Evolutionary conservation across 2,797 vertebrate species (phyloP).

Genomic region (Meda fulgida): DNA sequence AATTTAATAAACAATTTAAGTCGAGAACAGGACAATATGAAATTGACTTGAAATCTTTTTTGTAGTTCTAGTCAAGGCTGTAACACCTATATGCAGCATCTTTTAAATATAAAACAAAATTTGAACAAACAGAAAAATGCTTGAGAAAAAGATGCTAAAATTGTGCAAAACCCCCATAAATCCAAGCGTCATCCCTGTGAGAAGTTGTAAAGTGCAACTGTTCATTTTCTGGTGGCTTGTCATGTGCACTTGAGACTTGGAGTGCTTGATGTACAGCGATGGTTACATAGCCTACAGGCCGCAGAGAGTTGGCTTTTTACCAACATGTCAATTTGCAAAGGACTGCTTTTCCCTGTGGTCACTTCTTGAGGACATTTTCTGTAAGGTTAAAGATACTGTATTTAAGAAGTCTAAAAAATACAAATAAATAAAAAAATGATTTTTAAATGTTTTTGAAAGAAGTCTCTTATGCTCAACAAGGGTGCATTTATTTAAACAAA

Average conservation of each 20-base stretch:
- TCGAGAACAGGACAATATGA: not conserved
- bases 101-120: not conserved
- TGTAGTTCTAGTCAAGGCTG: not conserved
- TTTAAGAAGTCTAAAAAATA: not conserved
- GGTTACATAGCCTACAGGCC: not conserved
- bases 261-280: not conserved
- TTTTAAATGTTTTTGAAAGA: not conserved
- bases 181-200: not conserved
- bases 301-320: not conserved
- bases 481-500: too few species aligned
- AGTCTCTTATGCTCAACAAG: not conserved
- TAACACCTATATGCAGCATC: not conserved
- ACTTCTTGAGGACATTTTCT: conserved; percentile 1
- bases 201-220: conserved; percentile 9
- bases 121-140: not conserved
- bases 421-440: not conserved
- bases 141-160: not conserved
- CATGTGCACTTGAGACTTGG: not conserved
- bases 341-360: not conserved
- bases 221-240: conserved; percentile 8
- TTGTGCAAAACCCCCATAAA: not conserved
- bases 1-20: not conserved
- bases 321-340: not conserved
- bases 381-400: not conserved
- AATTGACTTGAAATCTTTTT: not conserved